Evolutionary conservation across 92 coral and sea anemone species (phyloP), one percentile per base, ranked within the genome.

Genomic region (Heliopora coerulea): DNA sequence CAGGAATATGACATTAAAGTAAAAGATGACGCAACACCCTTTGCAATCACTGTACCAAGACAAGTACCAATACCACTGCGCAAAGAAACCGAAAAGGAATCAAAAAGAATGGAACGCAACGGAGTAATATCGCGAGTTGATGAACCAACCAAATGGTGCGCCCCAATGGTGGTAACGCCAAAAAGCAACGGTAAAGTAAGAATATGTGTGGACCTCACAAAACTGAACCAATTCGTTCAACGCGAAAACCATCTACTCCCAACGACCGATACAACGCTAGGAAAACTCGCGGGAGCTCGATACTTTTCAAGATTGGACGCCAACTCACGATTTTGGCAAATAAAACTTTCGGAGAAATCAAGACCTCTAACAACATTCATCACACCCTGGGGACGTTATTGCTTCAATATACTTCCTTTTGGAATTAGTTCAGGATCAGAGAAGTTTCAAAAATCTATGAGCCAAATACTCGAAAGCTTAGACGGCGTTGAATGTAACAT

Each of bases 111-210:
- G 80, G 52, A 48, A 25, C 65, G 24, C 39, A 37, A 74, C 21
- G 80, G 79, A 29, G 88, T 80, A 75, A 87, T 83, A 65, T 83
- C 79, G 75, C 78, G 62, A 37, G 86, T 83, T 39, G 88, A 87
- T 64, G 62, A 62, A 48, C 91, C 91, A 13, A 83, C 83, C 48
- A 40, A 79, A 26, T 87, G 86, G 82, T 87, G 84, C 54, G 62
- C 84, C 49, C 91, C 86, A 20, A 76, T 80, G 25, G 84, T 87
- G 14, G 84, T 69, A 7, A 58, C 57, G 35, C 76, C 76, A 30
- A 69, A 69, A 49, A 17, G 59, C 49, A 28, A 69, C 35, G 76
- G 62, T 28, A 68, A 68, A 54, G 59, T 68, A 21, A 60, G 60
- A 32, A 31, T 68, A 32, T 68, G 75, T 68, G 75, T 68, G 9